Conservation (phyloP, 1,140 invertebrate species). For the Eurosta solidaginis region DNA sequence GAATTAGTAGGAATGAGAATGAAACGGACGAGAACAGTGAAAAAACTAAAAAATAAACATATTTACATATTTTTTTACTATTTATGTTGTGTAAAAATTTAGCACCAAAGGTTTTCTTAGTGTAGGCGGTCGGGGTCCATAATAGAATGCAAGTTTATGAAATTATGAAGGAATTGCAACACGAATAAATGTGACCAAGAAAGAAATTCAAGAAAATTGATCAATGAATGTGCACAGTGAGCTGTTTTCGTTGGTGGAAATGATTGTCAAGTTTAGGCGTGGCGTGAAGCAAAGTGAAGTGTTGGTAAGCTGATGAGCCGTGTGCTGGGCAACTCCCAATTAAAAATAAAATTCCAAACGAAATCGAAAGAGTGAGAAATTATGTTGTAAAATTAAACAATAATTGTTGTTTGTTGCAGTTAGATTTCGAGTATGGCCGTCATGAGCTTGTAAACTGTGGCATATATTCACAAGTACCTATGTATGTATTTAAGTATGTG, state of each 20-base stretch:
- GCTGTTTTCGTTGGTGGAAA: not conserved
- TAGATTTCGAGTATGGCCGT: not conserved
- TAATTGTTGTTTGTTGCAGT: not conserved
- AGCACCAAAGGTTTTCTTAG: not conserved
- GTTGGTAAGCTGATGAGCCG: not conserved
- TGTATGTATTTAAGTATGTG: too few relatives aligned
- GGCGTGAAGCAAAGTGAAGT: not conserved
- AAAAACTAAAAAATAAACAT: conserved; percentile 3
- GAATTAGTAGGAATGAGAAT: not conserved
- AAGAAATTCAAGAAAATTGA: not conserved
- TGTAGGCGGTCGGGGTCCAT: not conserved
- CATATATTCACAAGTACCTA: too few relatives aligned
- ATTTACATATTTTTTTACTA: not conserved
- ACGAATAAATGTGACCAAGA: not conserved
- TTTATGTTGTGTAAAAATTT: not conserved
- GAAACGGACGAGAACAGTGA: not conserved
- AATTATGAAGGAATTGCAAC: not conserved
- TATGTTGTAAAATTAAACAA: not conserved
- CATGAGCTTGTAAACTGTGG: not conserved
- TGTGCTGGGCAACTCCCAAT: not conserved
- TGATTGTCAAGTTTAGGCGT: not conserved
- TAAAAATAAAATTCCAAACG: not conserved
- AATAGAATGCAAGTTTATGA: not conserved
- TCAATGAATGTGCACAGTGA: not conserved
- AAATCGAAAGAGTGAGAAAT: not conserved